A percentile compares a stretch with the other conserved stretches of the same genome.
Conservation (phyloP, 2,888 invertebrate genomes). For the Mycalesis mineus region DNA sequence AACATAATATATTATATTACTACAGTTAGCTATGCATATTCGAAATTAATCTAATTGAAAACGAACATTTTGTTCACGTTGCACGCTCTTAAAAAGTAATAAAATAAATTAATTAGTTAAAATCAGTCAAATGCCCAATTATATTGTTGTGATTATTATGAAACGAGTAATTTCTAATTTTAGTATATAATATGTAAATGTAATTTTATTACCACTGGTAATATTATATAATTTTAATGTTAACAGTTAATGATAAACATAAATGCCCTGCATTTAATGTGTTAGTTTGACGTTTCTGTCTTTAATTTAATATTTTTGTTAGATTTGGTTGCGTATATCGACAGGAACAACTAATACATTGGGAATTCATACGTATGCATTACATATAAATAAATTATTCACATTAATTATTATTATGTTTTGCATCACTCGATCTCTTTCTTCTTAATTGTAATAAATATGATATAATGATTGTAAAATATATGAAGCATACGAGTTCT, state of each 20-base stretch:
- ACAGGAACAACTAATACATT: not conserved
- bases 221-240: conserved; percentile 51
- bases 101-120: not conserved
- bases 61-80: no score
- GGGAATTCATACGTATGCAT: not conserved
- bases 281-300: conserved; percentile 45
- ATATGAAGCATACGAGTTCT: not conserved
- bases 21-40: no score
- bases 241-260: conserved; percentile 44
- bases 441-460: not conserved
- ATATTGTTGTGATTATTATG: conserved; percentile 58
- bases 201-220: conserved; percentile 49
- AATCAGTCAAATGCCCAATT: conserved; percentile 18
- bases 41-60: no score
- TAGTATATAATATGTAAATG: conserved; percentile 57
- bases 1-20: no score
- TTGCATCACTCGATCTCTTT: not conserved
- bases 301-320: no score
- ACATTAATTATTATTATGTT: not conserved
- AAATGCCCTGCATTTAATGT: conserved; percentile 68
- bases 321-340: no score
- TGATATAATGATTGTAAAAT: not conserved
- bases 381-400: not conserved
- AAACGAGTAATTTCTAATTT: conserved; percentile 53
- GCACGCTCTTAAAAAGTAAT: not conserved